Evolutionary conservation across 1,140 invertebrate genomes (phyloP), one percentile per base, ranked within the genome.

Genomic region (Leptonema lineaticorne): DNA sequence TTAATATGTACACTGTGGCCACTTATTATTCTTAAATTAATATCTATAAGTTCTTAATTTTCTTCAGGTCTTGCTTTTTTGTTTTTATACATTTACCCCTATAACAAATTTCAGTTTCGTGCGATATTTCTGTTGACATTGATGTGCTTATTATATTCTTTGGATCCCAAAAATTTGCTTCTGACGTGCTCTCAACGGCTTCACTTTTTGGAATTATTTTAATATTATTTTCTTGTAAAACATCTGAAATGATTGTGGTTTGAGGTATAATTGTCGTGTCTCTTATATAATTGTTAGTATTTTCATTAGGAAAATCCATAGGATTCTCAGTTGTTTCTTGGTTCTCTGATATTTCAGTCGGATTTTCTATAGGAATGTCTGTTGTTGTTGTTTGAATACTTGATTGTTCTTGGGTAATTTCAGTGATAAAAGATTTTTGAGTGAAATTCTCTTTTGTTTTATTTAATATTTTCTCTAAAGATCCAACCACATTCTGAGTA

Each of bases 101-200:
- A 76, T 90, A 93, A 74, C 92, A 93, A 53, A 93, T 93, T 80
- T 93, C 92, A 18, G 91, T 92, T 85, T 92, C 91, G 69, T 92
- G 88, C 7, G 91, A 92, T 29, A 92, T 84, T 80, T 91, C 90
- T 0, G 89, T 90, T 0, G 90, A 91, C 50, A 90, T 91, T 0
- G 89, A 89, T 0, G 90, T 90, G 69, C 87, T 85, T 9, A 89
- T 75, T 2, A 86, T 79, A 63, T 86, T 82, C 69, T 83, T 79
- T 65, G 88, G 75, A 76, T 85, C 77, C 79, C 84, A 78, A 75
- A 78, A 59, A 5, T 63, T 70, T 65, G 62, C 63, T 20, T 72
- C 65, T 60, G 65, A 46, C 22, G 73, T 66, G 9, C 74, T 76
- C 33, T 75, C 77, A 33, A 75, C 74, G 22, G 75, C 77, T 57